Base-by-base conservation (phyloP, 64 coral and sea anemone genomes). In the Orbicella faveolata region DNA sequence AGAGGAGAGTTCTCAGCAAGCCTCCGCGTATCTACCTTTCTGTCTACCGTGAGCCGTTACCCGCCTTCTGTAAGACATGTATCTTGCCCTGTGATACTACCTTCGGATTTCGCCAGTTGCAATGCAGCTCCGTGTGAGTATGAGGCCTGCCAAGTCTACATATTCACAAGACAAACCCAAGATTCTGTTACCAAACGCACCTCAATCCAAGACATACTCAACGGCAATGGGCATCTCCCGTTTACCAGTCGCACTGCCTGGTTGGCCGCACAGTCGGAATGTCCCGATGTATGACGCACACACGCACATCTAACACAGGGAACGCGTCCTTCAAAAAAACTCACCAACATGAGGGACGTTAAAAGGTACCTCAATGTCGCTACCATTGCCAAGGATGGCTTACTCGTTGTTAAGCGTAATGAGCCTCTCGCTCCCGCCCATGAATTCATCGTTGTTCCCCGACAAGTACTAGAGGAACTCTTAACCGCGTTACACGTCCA, bases 301-400 rank as follows among this genome's bases (percentile, higher is more conserved):
- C 89, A 90, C 36, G 79, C 79, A 5, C 78, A 90, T 65, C 79
- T 90, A 17, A 36, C 21, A 48, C 89, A 83, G 33, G 79, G 89
- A 19, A 83, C 89, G 2, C 63, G 64, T 12, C 89, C 89, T 23
- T 90, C 89, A 1, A 90, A 83, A 30, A 90, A 83, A 44, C 89
- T 90, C 36, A 90, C n/a, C 62, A 90, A 90, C 37, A 82, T 90
- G 36, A 90, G 33, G 14, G 62, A 90, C 33, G 89, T 90, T 15
- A 90, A 90, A 61, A 61, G 89, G 8, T 90, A 83, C 64, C 79
- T 83, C 17, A 90, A 90, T 59, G 77, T 83, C 15, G 89, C 78
- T 20, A 30, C 30, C 30, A 30, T 30, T 30, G 30, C 30, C 30
- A 30, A 30, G 30, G 30, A 30, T 30, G 30, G 89, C 52, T 66